Evolutionary conservation across 92 coral and sea anemone genomes (phyloP), one percentile per base, ranked within the genome.

Genomic region (Scolanthus callimorphus): DNA sequence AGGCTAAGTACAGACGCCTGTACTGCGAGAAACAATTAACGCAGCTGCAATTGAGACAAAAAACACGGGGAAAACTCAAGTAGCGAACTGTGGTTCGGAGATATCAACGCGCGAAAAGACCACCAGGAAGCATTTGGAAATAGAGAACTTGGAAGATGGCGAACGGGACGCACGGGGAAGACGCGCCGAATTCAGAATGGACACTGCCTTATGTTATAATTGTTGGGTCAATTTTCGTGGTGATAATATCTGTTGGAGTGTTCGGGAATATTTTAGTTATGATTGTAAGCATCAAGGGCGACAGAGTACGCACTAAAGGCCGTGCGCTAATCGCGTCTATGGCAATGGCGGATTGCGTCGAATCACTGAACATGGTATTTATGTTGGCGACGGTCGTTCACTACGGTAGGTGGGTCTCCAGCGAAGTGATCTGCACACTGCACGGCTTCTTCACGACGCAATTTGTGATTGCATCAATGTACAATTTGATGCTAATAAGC

Each of bases 221-320:
- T n/a, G n/a, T n/a, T n/a, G n/a, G n/a, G n/a, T n/a, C n/a, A n/a
- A n/a, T n/a, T n/a, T n/a, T n/a, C n/a, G n/a, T n/a, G n/a, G n/a
- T n/a, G n/a, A 55, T 79, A 31, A 72, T 79, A 28, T 30, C 63
- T 17, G 23, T 79, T 31, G 86, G 86, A 1, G 62, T 79, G 23
- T 29, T 72, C 29, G 86, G 86, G 34, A 79, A 72, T 39, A 21
- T 72, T 29, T 44, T 79, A 46, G 86, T 79, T 1, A 70, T 79
- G 11, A 45, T 79, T 34, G 74, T 77, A 39, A 69, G 84, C 26
- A 44, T 25, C 1, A 63, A 70, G 37, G 78, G 84, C 0, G 60
- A 53, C 28, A 54, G 84, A 28, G 78, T 77, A 2, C 46, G 78
- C 2, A 69, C 78, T 1, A 65, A 64, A 49, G 84, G 84, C 8